phyloP scores from a whole-genome alignment of 2,797 vertebrate species.

The Simalia tracyae region DNA sequence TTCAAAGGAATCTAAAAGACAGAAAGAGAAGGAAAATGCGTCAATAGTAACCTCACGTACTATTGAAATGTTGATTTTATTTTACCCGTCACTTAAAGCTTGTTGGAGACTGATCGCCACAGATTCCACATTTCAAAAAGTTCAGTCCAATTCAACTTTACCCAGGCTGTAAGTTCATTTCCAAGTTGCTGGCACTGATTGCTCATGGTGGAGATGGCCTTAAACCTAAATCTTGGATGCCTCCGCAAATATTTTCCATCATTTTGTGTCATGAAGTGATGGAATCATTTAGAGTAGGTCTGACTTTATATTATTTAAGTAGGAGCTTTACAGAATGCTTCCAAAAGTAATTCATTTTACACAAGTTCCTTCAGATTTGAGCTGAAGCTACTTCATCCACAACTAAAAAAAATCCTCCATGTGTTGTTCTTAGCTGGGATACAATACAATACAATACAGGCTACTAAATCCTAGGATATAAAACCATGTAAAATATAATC shows the following conservation, averaged over 20 bases:
- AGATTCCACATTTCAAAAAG: not conserved
- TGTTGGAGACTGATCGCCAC: not conserved
- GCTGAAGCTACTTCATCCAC: not conserved
- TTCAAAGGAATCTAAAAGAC: slow-evolving; percentile 83
- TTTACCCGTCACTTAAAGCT: not conserved
- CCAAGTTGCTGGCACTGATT: not conserved
- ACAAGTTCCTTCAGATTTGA: not conserved
- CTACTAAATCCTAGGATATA: not conserved
- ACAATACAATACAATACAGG: not conserved
- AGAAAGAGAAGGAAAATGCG: slow-evolving; percentile 23
- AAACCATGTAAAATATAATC: not conserved
- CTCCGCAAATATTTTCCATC: not conserved
- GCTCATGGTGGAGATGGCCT: not conserved
- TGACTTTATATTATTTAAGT: not conserved
- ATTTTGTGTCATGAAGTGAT: not conserved
- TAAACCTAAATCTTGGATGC: not conserved
- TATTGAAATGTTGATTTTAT: not conserved
- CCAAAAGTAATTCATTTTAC: not conserved
- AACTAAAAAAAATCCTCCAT: not conserved
- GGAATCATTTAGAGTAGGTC: not conserved
- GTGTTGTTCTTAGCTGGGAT: not conserved
- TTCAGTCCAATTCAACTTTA: not conserved
- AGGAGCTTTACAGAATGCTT: fast-evolving
- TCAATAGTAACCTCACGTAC: slow-evolving; percentile 1
- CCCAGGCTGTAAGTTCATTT: not conserved